Evolutionary conservation across 2,113 vertebrate species (phyloP).

Genomic region (Neotoma lepida): DNA sequence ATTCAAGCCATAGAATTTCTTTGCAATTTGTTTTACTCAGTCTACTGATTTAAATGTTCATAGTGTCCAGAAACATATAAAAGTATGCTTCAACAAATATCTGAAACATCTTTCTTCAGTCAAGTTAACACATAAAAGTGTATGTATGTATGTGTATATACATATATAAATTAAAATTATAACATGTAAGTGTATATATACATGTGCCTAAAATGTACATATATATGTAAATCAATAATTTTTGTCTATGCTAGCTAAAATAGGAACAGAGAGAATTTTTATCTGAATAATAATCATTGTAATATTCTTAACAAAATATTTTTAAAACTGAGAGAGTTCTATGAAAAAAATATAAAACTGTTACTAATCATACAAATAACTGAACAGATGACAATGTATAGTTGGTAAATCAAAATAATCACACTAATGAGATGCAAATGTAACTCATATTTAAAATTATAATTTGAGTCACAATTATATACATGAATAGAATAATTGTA

Average conservation of each 20-base stretch:
- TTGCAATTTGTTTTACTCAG: background rate
- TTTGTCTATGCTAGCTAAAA: background rate
- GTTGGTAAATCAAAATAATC: conserved; percentile 8
- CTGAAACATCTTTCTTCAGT: background rate
- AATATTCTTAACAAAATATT: background rate
- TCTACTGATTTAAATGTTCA: background rate
- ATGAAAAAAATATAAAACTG: background rate
- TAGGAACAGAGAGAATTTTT: background rate
- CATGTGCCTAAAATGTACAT: background rate
- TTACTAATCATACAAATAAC: background rate
- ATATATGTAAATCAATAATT: background rate
- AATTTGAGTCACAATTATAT: background rate
- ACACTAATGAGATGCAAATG: background rate
- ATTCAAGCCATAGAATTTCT: background rate
- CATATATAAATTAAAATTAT: no score
- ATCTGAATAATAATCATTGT: background rate
- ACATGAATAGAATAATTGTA: background rate
- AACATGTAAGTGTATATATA: background rate
- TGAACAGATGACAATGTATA: background rate
- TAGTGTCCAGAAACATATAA: background rate
- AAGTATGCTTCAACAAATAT: background rate
- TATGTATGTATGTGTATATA: background rate
- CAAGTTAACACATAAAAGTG: background rate
- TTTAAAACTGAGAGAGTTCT: background rate
- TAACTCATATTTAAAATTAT: background rate